A percentile compares a stretch with the other conserved stretches of the same genome.
phyloP scores from a whole-genome alignment of 2,113 vertebrate species.

The Brachyhypopomus occidentalis region DNA sequence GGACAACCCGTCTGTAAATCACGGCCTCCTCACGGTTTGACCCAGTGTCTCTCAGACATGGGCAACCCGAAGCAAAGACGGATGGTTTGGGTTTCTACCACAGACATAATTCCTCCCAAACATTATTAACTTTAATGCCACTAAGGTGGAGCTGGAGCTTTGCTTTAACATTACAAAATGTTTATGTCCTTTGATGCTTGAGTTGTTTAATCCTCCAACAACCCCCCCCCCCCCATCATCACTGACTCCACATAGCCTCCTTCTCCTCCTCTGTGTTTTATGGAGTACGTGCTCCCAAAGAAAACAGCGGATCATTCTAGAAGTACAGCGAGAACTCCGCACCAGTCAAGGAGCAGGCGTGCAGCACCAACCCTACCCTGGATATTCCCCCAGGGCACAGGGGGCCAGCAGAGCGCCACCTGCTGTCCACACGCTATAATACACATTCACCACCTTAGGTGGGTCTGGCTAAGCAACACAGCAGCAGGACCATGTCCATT shows the following conservation, averaged over 20 bases:
- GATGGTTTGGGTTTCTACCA: conserved; percentile 53
- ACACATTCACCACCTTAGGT: not conserved
- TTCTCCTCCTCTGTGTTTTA: not conserved
- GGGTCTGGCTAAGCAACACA: conserved; percentile 20
- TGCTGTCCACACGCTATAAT: conserved; percentile 9
- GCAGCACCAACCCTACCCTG: not conserved
- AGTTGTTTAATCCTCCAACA: conserved; percentile 7
- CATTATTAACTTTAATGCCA: conserved; percentile 47
- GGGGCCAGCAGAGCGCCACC: conserved; percentile 11
- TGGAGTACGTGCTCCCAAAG: not conserved
- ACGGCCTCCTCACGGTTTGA: conserved; percentile 53
- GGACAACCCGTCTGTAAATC: not conserved
- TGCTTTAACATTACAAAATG: not conserved
- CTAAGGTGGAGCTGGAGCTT: not conserved
- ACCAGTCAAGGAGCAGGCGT: not conserved
- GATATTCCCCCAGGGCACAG: conserved; percentile 23
- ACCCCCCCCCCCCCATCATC: not conserved
- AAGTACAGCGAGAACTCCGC: not conserved
- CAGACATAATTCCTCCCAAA: conserved; percentile 57
- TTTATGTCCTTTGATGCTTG: not conserved
- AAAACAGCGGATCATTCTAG: not conserved
- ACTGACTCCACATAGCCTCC: too few species aligned
- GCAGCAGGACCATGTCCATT: not conserved
- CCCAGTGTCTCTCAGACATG: conserved; percentile 56
- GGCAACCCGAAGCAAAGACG: conserved; percentile 62